Conservation (phyloP, 2,888 invertebrate genomes). For the Caenorhabditis angaria region DNA sequence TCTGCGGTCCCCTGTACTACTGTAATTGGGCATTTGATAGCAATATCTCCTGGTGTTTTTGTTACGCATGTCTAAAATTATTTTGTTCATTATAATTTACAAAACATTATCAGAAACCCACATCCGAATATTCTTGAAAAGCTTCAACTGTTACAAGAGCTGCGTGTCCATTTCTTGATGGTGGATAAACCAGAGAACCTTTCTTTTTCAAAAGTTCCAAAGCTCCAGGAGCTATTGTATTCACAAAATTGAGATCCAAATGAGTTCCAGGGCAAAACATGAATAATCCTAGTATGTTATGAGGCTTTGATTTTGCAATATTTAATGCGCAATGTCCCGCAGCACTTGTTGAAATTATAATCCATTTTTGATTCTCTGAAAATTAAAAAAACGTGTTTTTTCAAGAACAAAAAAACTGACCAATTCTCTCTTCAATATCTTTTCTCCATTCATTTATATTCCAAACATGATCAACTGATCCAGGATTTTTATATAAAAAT, state of each 20-base stretch:
- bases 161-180: conserved; percentile 46
- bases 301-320: conserved; percentile 32
- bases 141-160: conserved; percentile 38
- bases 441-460: conserved; percentile 45
- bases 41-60: conserved; percentile 13
- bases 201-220: conserved; percentile 20
- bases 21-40: conserved; percentile 46
- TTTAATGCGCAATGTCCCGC: conserved; percentile 46
- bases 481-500: conserved; percentile 45
- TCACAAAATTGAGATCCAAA: conserved; percentile 39
- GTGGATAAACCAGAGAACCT: conserved; percentile 39
- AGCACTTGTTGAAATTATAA: conserved; percentile 49
- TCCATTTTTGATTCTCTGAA: conserved; percentile 35
- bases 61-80: conserved; percentile 46
- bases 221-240: conserved; percentile 41
- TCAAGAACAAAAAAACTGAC: conserved; percentile 14
- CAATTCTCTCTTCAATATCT: conserved; percentile 45
- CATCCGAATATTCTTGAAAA: conserved; percentile 42
- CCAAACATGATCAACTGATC: conserved; percentile 41
- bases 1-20: conserved; percentile 45
- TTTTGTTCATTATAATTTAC: not conserved
- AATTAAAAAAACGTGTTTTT: not conserved
- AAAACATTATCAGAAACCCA: conserved; percentile 3
- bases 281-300: conserved; percentile 42
- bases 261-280: conserved; percentile 50